Percentiles rank a stretch among this genome's conserved stretches.
phyloP scores from a whole-genome alignment of 2,113 vertebrate genomes.

The Ageneiosus marmoratus region DNA sequence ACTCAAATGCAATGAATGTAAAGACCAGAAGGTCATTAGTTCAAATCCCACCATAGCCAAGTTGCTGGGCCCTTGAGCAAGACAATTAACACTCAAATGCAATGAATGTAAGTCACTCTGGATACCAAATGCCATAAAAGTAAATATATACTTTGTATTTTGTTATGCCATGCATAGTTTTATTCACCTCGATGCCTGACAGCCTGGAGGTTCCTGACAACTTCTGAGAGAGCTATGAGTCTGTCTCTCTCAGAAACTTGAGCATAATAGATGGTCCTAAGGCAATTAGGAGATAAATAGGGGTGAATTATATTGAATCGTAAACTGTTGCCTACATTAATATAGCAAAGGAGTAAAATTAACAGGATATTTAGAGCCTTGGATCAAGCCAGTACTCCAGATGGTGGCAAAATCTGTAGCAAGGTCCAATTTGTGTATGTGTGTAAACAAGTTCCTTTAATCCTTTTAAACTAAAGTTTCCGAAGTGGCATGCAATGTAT shows the following conservation, averaged over 20 bases:
- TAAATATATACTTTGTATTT: too few species aligned
- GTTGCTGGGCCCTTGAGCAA: too few species aligned
- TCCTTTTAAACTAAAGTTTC: neutral
- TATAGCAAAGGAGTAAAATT: neutral
- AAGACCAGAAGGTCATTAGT: too few species aligned
- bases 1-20: too few species aligned
- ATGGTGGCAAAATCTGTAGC: neutral
- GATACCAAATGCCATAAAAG: too few species aligned
- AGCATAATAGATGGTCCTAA: constrained; percentile 54
- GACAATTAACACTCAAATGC: too few species aligned
- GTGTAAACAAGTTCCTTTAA: neutral
- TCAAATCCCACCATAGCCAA: too few species aligned
- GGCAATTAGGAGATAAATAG: constrained; percentile 43
- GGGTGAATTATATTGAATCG: neutral
- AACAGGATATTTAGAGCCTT: neutral
- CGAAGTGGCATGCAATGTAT: neutral
- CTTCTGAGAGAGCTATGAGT: constrained; percentile 53
- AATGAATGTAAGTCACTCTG: too few species aligned
- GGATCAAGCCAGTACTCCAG: neutral
- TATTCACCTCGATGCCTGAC: constrained; percentile 48
- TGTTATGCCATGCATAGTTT: neutral
- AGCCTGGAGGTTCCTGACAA: constrained; percentile 57
- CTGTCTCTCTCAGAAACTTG: constrained; percentile 23
- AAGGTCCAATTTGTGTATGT: neutral
- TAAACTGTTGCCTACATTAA: neutral